phyloP scores from a whole-genome alignment of 2,888 invertebrate genomes.

The Stratiomys singularior region DNA sequence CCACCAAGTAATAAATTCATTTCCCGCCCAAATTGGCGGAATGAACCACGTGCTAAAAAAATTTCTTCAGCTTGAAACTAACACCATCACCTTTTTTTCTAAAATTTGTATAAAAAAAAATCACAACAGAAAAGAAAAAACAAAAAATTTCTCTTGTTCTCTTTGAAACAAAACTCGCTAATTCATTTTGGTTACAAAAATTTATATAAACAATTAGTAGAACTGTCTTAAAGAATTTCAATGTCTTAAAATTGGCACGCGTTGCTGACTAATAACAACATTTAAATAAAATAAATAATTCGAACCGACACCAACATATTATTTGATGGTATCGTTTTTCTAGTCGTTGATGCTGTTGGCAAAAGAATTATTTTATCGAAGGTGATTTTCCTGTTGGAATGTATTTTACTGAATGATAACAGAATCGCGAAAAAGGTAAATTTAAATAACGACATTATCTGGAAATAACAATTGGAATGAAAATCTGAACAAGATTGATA shows the following conservation, averaged over 20 bases:
- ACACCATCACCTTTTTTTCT: too few species aligned
- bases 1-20: too few species aligned
- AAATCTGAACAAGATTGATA: too few species aligned
- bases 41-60: too few species aligned
- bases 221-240: background rate
- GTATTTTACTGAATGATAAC: background rate
- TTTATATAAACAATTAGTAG: background rate
- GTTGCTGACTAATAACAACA: background rate
- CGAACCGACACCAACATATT: background rate
- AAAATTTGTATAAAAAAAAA: too few species aligned
- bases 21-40: too few species aligned
- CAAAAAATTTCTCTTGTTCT: too few species aligned
- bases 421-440: too few species aligned
- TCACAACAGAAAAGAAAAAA: too few species aligned
- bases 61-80: too few species aligned
- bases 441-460: too few species aligned
- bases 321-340: background rate
- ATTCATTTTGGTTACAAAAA: background rate
- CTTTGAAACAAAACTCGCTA: background rate
- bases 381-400: background rate
- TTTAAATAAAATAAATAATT: background rate
- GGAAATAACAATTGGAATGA: too few species aligned
- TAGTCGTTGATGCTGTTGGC: background rate
- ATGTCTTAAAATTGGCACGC: background rate
- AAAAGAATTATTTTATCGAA: background rate